These are phyloP conservation scores for Odontocerum albicorne DNA, from an alignment of 2,888 invertebrate genomes.

Conservation along the genomic window DNA sequence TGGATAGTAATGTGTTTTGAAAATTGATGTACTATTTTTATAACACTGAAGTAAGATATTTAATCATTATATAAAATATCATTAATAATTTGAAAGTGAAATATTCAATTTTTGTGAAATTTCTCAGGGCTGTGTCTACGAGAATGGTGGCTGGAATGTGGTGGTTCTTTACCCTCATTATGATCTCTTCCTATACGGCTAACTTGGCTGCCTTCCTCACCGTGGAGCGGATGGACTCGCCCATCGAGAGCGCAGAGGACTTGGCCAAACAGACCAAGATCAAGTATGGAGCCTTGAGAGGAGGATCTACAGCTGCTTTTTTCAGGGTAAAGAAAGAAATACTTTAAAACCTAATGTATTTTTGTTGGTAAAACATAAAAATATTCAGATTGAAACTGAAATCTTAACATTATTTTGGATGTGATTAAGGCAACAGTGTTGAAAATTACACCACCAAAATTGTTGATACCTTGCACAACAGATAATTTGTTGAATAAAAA, in stretches of 20 bases:
- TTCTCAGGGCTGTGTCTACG: conserved; percentile 78
- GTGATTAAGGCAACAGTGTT: too few species aligned
- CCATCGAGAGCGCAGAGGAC: conserved; percentile 95
- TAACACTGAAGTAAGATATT: too few species aligned
- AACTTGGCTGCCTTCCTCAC: conserved; percentile 94
- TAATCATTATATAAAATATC: too few species aligned
- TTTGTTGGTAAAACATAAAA: too few species aligned
- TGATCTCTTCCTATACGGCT: conserved; percentile 96
- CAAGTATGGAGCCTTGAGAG: conserved; percentile 91
- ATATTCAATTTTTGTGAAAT: too few species aligned
- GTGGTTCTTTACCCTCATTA: conserved; percentile 95
- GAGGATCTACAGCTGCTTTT: conserved; percentile 93
- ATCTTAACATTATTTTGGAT: background rate
- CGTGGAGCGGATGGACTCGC: conserved; percentile 89
- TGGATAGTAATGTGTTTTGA: too few species aligned
- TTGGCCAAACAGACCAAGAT: conserved; percentile 95
- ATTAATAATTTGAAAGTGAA: too few species aligned
- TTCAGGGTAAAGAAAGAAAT: conserved; percentile 76
- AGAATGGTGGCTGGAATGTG: conserved; percentile 90
- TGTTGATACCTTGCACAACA: too few species aligned
- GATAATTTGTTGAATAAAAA: too few species aligned
- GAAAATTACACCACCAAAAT: too few species aligned
- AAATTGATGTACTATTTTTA: too few species aligned
- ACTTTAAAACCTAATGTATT: too few species aligned
- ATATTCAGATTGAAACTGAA: conserved; percentile 14